Conservation (phyloP, 2,797 vertebrate genomes). For the Myotis myotis region DNA sequence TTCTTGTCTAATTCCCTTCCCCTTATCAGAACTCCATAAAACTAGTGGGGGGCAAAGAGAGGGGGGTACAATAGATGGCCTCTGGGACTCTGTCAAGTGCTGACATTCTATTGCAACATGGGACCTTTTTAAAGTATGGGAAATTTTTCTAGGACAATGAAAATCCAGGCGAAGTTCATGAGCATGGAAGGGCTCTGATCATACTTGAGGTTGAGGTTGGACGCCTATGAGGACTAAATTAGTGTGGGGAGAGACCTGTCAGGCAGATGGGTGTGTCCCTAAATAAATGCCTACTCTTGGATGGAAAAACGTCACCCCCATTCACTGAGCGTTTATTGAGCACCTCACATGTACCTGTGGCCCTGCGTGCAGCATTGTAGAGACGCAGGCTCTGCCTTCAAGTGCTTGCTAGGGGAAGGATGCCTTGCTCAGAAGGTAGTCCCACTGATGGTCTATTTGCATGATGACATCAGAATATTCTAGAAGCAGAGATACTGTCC, state of each 20-base stretch:
- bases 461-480: background rate
- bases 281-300: background rate
- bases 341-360: background rate
- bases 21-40: background rate
- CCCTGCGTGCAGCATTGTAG: background rate
- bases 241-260: background rate
- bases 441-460: background rate
- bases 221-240: background rate
- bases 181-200: background rate
- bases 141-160: background rate
- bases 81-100: background rate
- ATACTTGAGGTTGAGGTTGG: background rate
- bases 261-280: background rate
- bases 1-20: background rate
- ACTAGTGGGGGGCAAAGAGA: background rate
- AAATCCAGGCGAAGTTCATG: background rate
- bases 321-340: background rate
- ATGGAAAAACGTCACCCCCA: background rate
- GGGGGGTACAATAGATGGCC: background rate
- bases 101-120: background rate
- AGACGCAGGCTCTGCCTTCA: background rate
- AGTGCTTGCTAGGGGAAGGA: background rate
- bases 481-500: background rate
- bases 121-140: background rate
- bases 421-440: background rate